Base-by-base conservation (phyloP, 1,140 invertebrate genomes). In the Maconellicoccus hirsutus region DNA sequence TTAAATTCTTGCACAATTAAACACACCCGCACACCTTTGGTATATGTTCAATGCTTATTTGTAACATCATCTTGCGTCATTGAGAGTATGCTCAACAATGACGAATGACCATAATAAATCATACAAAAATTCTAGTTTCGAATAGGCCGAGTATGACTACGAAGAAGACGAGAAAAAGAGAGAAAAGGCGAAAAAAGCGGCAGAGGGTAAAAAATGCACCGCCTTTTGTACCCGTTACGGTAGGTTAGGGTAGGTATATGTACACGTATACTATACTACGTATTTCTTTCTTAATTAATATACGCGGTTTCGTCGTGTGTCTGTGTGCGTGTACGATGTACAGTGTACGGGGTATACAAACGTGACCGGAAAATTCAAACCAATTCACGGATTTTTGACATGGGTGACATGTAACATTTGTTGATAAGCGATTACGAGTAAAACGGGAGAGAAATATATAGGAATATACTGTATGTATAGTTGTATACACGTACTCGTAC, bases 371-470 rank as follows among this genome's bases (percentile, higher is more conserved):
- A 66, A 66, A 66, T 66, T 66, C 19, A 19, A 66, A 66, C 10
- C 22, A 66, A 66, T 66, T 66, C 61, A 66, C 61, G 10, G n/a
- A 59, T 22, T 14, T 22, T 25, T 66, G 61, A 66, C 61, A 26
- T 66, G 61, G n/a, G n/a, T 66, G 61, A 66, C 61, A 8, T 10
- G 61, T 66, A 66, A 66, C 61, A 66, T 66, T 66, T 66, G 61
- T 66, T 66, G 61, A 66, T 66, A 66, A 23, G 61, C 61, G 61
- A 66, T 66, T 66, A 66, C 21, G 61, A 23, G 61, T 23, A 66
- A 22, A 22, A 23, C 22, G 22, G 22, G 16, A 22, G n/a, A n/a
- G n/a, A n/a, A n/a, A n/a, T n/a, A n/a, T n/a, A n/a, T n/a, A n/a
- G n/a, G n/a, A n/a, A n/a, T n/a, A n/a, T n/a, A n/a, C n/a, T n/a